These are phyloP conservation scores for Tanytarsus gracilentus DNA, from an alignment of 2,888 invertebrate genomes.

Conservation along the genomic window DNA sequence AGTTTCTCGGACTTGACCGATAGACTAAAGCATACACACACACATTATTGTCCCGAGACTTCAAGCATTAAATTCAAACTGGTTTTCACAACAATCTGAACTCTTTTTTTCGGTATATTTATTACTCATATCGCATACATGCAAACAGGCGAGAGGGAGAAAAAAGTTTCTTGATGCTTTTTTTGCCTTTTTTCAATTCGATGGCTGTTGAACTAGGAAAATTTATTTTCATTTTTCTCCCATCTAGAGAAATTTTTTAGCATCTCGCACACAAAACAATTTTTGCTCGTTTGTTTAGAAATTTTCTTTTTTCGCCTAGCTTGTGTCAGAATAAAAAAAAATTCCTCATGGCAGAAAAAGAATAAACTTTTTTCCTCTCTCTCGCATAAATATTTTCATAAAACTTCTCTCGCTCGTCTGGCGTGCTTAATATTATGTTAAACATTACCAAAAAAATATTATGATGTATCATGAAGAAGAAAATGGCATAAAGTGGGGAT, in stretches of 20 bases:
- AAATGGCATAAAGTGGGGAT: conserved; percentile 9
- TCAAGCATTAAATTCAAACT: neutral
- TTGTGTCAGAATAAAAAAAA: neutral
- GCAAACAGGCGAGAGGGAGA: neutral
- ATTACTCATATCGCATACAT: conserved; percentile 4
- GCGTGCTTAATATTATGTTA: neutral
- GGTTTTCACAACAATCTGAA: neutral
- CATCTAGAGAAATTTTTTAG: neutral
- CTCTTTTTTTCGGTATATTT: neutral
- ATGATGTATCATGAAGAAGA: conserved; percentile 9
- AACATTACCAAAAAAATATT: neutral
- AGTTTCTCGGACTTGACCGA: neutral
- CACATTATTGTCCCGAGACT: neutral
- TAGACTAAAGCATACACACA: neutral
- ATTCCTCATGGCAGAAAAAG: neutral
- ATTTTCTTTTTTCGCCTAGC: neutral
- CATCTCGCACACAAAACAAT: neutral
- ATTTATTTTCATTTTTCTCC: neutral
- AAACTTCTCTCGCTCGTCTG: too few species aligned
- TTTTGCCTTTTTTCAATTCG: neutral
- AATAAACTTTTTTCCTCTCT: too few species aligned
- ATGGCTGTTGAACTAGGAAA: neutral
- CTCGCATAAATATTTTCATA: too few species aligned
- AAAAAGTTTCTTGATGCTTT: neutral
- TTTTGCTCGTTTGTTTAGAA: neutral